Conservation (phyloP, 2,888 invertebrate species). For the Aporophyla nigra region DNA sequence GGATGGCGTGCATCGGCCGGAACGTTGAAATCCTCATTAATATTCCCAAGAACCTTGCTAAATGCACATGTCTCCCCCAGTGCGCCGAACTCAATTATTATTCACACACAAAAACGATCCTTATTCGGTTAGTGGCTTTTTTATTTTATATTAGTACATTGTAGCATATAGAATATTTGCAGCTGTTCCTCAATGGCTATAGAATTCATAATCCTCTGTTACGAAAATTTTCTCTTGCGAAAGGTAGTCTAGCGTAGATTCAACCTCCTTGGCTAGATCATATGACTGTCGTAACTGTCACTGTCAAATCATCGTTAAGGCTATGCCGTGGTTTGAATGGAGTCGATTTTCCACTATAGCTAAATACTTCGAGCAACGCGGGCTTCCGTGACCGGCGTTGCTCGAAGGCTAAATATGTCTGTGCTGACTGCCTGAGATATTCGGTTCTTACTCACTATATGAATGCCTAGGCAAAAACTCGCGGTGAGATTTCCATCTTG, state of each 20-base stretch:
- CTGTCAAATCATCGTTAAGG: neutral
- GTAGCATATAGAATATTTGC: neutral
- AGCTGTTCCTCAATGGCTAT: neutral
- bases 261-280: constrained; percentile 1
- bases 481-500: neutral
- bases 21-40: constrained; percentile 89
- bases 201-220: neutral
- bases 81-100: constrained; percentile 89
- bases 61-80: constrained; percentile 88
- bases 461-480: neutral
- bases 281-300: constrained; percentile 9
- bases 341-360: neutral
- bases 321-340: neutral
- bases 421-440: neutral
- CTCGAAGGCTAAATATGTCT: no score
- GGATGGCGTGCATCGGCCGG: constrained; percentile 90
- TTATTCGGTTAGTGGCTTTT: constrained; percentile 82
- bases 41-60: constrained; percentile 88
- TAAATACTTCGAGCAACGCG: no score
- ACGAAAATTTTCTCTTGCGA: neutral
- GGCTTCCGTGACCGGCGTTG: no score
- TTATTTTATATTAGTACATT: constrained; percentile 24
- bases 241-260: neutral
- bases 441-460: neutral
- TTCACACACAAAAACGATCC: constrained; percentile 88